Percentiles rank a stretch among this genome's conserved stretches.
These are phyloP conservation scores for Megalops cyprinoides DNA, from an alignment of 2,797 vertebrate genomes.

Conservation along the genomic window DNA sequence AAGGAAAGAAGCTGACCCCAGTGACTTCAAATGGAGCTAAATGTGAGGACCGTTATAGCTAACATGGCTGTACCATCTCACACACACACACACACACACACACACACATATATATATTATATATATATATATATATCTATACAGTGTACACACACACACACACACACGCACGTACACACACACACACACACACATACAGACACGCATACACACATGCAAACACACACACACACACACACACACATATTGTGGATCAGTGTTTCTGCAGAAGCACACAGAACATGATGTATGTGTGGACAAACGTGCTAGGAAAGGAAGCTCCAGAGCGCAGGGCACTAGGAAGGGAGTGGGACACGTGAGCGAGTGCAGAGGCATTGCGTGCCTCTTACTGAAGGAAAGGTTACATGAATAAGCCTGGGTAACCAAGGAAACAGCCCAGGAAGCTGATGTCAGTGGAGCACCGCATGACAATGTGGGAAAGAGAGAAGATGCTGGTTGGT, in stretches of 20 bases:
- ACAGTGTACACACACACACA: too few relatives aligned
- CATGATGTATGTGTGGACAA: neutral
- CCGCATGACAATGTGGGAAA: slow-evolving; percentile 24
- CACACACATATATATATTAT: too few relatives aligned
- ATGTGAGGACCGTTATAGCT: neutral
- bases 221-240: neutral
- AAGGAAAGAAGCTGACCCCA: neutral
- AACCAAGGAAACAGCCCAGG: slow-evolving; percentile 52
- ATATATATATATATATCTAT: too few relatives aligned
- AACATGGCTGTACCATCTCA: neutral
- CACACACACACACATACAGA: too few relatives aligned
- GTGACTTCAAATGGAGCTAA: neutral
- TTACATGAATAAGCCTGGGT: slow-evolving; percentile 53
- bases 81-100: neutral
- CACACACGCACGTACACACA: too few relatives aligned
- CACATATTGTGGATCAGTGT: neutral
- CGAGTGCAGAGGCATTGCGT: slow-evolving; percentile 38
- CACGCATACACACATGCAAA: too few relatives aligned
- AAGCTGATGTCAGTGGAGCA: slow-evolving; percentile 33
- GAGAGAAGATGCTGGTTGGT: neutral
- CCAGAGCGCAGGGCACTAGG: neutral
- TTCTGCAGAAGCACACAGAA: neutral
- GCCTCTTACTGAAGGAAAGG: slow-evolving; percentile 49
- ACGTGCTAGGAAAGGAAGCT: neutral
- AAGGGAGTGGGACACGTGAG: slow-evolving; percentile 30